Base-by-base conservation (phyloP, 2,888 invertebrate species). In the Augiades crinisus region DNA sequence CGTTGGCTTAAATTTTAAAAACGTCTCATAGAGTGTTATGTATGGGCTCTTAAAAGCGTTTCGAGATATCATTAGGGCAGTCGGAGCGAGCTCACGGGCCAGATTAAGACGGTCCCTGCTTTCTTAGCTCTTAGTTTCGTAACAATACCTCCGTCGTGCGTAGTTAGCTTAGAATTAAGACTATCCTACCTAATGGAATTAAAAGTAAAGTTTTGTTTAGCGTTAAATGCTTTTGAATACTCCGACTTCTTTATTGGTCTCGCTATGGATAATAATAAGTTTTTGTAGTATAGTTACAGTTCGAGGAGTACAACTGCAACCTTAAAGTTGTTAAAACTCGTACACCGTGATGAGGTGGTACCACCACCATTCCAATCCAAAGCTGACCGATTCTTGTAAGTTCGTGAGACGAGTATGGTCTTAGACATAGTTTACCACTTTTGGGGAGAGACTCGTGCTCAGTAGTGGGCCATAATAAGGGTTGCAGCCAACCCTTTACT, bases 1-100 rank as follows among this genome's bases (percentile, higher is more conserved):
- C 68, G 85, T 81, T 80, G 85, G 72, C 76, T 87, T 89, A 89
- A 86, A 88, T 89, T 88, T 83, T 81, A 85, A 89, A 89, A 89
- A 88, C 73, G 88, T 89, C 89, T 75, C 87, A 78, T 86, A 82
- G 75, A 89, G 78, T 78, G 85, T 86, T 82, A 88, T 87, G 77
- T 87, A 88, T 86, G 88, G 81, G 75, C 78, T 81, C 81, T 86
- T 86, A 87, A 86, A 79, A 75, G 82, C 75, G 75, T 80, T 83
- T 79, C 73, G 79, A 81, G 85, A 87, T 88, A 88, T 88, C 89
- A 87, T 89, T 89, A 89, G 81, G 77, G 72, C 76, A 78, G 76
- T 74, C 62, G 72, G 65, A 75, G 74, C 63, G 72, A 67, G 74
- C 80, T 75, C 78, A 61, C 55, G 72, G 69, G 69, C 61, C 64